Conservation (phyloP, 1,140 invertebrate species). For the Hestina assimilis region DNA sequence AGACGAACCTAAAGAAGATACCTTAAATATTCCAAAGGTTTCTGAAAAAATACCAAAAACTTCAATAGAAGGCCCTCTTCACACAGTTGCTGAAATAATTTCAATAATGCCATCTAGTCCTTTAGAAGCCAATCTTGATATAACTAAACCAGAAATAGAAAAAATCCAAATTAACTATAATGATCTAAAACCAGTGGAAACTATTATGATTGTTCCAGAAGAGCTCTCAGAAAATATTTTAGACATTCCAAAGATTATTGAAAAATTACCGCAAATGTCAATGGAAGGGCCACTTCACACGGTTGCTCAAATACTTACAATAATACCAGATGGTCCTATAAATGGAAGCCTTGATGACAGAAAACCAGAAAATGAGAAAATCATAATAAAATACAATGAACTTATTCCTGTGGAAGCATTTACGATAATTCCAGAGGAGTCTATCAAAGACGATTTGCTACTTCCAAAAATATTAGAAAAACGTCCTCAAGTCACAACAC, state of each 20-base stretch:
- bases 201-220: neutral
- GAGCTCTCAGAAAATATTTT: neutral
- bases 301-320: neutral
- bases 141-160: neutral
- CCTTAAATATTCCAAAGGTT: too few relatives aligned
- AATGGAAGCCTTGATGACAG: conserved; percentile 4
- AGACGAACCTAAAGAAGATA: too few relatives aligned
- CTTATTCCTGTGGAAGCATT: neutral
- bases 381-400: neutral
- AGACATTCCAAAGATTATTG: neutral
- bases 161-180: neutral
- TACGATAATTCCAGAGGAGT: neutral
- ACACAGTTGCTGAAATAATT: too few relatives aligned
- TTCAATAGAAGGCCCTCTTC: too few relatives aligned
- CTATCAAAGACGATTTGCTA: neutral
- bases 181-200: neutral
- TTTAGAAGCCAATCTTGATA: too few relatives aligned
- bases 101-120: too few relatives aligned
- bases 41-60: too few relatives aligned
- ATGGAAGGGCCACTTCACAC: neutral
- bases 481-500: neutral
- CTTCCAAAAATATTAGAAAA: neutral
- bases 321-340: conserved; percentile 11
- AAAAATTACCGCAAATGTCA: neutral
- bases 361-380: neutral